Evolutionary conservation across 35 echinoderm and acorn worm species (phyloP).

Genomic region (Amphiura filiformis): DNA sequence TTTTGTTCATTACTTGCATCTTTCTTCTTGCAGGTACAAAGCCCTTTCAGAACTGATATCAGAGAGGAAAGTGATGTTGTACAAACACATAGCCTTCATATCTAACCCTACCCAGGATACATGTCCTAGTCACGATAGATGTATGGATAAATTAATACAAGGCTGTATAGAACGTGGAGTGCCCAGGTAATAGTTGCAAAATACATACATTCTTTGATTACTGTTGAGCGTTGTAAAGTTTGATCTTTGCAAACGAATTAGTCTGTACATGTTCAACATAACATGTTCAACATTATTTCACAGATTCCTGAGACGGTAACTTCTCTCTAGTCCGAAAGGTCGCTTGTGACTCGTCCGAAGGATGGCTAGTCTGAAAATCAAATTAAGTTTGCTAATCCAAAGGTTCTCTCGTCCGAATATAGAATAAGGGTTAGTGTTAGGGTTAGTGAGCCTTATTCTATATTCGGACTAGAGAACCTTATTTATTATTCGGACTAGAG

Average conservation of each 20-base stretch:
- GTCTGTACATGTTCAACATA: background rate
- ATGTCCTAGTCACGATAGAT: constrained; percentile 46
- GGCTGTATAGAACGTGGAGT: constrained; percentile 17
- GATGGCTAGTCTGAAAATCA: too few relatives aligned
- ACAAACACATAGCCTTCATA: constrained; percentile 76
- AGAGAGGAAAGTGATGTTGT: constrained; percentile 62
- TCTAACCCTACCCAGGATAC: constrained; percentile 67
- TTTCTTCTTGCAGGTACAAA: constrained; percentile 57
- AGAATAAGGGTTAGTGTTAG: too few relatives aligned
- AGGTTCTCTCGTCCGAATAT: too few relatives aligned
- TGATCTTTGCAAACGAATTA: constrained; percentile 2
- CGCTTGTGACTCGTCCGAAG: too few relatives aligned
- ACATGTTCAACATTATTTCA: background rate
- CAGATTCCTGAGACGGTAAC: background rate
- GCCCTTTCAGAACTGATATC: constrained; percentile 46
- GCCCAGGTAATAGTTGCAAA: constrained; percentile 29
- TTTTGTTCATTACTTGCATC: too few relatives aligned
- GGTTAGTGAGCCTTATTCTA: too few relatives aligned
- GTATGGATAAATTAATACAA: constrained; percentile 53
- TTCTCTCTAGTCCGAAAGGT: too few relatives aligned
- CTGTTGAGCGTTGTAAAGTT: too few relatives aligned
- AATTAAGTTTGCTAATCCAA: too few relatives aligned
- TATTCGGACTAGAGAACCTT: too few relatives aligned
- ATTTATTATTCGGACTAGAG: too few relatives aligned
- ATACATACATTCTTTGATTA: too few relatives aligned